Conservation (phyloP, 2,113 vertebrate species). For the Hemiprocne comata region DNA sequence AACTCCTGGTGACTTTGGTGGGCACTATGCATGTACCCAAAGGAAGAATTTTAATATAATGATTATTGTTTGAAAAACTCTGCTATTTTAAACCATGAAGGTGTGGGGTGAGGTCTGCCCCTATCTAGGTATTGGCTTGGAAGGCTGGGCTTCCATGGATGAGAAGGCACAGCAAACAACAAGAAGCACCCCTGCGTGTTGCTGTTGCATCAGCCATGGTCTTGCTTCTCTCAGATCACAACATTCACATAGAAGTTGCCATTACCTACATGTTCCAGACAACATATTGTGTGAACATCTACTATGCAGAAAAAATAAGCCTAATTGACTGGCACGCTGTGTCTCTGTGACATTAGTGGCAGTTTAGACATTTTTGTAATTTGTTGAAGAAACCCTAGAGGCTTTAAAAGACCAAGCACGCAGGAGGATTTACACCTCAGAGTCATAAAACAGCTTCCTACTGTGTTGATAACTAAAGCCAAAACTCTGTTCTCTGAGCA, state of each 20-base stretch:
- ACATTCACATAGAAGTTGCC: neutral
- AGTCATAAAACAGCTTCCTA: conserved; percentile 20
- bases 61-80: neutral
- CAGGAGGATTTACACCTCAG: conserved; percentile 24
- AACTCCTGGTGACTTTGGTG: neutral
- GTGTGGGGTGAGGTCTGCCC: neutral
- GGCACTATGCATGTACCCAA: neutral
- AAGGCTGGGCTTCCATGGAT: conserved; percentile 55
- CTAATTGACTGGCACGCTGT: neutral
- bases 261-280: neutral
- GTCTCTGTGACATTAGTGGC: neutral
- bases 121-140: neutral
- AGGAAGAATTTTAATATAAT: neutral
- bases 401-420: conserved; percentile 30
- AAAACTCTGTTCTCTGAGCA: neutral
- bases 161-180: conserved; percentile 50
- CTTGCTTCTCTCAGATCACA: neutral
- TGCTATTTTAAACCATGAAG: neutral
- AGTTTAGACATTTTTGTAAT: neutral
- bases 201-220: neutral
- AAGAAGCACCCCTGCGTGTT: neutral
- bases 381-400: neutral
- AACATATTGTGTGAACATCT: neutral
- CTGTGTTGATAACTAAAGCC: neutral
- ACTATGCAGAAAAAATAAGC: neutral